A percentile compares a stretch with the other conserved stretches of the same genome.
phyloP scores from a whole-genome alignment of 1,140 invertebrate species.

The Druon quercuslanigerum region DNA sequence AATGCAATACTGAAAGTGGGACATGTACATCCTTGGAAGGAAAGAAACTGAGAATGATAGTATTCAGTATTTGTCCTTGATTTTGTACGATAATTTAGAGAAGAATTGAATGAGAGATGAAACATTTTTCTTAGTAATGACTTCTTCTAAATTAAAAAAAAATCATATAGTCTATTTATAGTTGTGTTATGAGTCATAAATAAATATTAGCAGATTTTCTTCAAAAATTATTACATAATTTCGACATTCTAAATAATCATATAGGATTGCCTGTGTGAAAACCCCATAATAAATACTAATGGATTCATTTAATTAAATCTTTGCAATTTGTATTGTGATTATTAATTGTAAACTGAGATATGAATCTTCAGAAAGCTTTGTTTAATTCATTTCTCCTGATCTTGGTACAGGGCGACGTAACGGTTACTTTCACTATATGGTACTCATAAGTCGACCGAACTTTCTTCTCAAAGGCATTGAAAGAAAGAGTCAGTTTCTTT shows the following conservation, averaged over 20 bases:
- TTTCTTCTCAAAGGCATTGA: constrained; percentile 24
- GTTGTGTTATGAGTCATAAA: too few species aligned
- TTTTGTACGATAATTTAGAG: background rate
- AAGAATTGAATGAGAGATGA: background rate
- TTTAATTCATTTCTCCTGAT: constrained; percentile 12
- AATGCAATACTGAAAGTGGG: constrained; percentile 5
- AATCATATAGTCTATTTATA: too few species aligned
- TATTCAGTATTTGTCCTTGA: background rate
- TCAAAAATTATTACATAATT: too few species aligned
- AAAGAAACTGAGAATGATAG: background rate
- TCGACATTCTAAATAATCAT: too few species aligned
- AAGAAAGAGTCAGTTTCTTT: constrained; percentile 22
- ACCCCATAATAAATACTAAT: too few species aligned
- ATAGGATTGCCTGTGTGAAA: too few species aligned
- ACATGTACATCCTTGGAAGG: background rate
- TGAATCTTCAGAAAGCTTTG: background rate
- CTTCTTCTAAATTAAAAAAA: too few species aligned
- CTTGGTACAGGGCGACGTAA: constrained; percentile 38
- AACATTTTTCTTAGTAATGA: too few species aligned
- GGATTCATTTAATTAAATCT: too few species aligned
- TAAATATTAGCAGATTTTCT: too few species aligned
- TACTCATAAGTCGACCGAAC: constrained; percentile 8
- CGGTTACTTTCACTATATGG: constrained; percentile 42
- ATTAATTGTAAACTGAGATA: background rate
- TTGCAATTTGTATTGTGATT: too few species aligned